These are phyloP conservation scores for Tympanoctomys barrerae DNA, from an alignment of 2,797 vertebrate genomes.

Conservation along the genomic window DNA sequence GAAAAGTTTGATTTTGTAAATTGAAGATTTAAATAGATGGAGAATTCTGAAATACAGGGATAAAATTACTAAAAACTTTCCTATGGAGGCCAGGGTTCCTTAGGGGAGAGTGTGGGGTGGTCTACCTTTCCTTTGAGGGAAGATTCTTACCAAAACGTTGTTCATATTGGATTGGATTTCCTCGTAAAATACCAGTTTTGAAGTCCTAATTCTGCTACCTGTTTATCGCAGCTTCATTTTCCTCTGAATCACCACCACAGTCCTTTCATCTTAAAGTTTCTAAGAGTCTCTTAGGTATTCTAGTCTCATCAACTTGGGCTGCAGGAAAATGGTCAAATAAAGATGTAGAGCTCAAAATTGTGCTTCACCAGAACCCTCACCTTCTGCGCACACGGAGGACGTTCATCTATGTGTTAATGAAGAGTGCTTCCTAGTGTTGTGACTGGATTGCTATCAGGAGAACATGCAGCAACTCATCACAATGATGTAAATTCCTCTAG, in stretches of 20 bases:
- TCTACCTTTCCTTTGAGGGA: not conserved
- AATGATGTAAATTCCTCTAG: not conserved
- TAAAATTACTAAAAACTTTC: not conserved
- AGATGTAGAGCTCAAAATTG: not conserved
- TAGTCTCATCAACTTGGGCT: not conserved
- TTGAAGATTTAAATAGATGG: not conserved
- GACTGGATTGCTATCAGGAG: not conserved
- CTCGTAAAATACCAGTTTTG: not conserved
- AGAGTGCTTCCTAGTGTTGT: not conserved
- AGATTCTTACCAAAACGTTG: not conserved
- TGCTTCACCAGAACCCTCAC: not conserved
- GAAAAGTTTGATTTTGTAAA: not conserved
- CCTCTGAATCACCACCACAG: not conserved
- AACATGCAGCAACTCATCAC: not conserved
- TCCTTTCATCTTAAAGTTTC: not conserved
- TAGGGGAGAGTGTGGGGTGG: not conserved
- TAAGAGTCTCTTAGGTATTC: not conserved
- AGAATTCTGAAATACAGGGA: not conserved
- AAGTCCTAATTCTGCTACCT: not conserved
- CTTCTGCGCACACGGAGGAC: not conserved
- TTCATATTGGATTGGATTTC: not conserved
- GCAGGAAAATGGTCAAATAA: not conserved
- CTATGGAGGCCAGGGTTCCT: not conserved
- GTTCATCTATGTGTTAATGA: not conserved
- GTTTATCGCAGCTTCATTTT: not conserved